Conservation (phyloP, 2,113 vertebrate species). For the Ursus arctos region DNA sequence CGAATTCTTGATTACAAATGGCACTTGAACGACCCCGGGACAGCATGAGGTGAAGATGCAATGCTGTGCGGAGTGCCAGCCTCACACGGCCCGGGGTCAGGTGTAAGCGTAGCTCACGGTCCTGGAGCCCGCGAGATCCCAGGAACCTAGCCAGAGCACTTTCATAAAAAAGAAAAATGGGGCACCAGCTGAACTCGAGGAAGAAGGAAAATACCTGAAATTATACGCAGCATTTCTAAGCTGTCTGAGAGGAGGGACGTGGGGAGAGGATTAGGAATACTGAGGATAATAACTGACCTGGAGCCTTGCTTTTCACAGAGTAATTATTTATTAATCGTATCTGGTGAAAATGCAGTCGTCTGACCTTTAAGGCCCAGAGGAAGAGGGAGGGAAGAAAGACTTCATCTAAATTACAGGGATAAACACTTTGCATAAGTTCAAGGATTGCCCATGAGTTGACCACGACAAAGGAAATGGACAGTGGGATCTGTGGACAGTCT, state of each 20-base stretch:
- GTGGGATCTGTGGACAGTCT: background rate
- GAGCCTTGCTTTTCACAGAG: background rate
- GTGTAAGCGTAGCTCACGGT: too few species aligned
- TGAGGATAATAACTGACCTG: too few species aligned
- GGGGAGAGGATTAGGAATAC: background rate
- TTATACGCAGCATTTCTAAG: background rate
- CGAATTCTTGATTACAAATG: background rate
- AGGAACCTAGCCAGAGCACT: background rate
- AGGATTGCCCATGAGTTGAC: background rate
- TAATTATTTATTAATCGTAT: background rate
- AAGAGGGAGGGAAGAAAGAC: background rate
- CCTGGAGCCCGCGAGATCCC: background rate
- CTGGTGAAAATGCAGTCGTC: background rate
- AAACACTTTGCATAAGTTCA: background rate
- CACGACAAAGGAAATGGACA: background rate
- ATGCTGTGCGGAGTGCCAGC: background rate
- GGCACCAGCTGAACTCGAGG: background rate
- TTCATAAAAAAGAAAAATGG: background rate
- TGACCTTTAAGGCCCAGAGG: background rate
- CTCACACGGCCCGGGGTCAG: background rate
- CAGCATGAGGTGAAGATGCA: rapidly evolving
- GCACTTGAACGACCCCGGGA: background rate
- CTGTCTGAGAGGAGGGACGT: background rate
- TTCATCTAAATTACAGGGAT: background rate
- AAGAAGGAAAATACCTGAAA: background rate